Percentiles rank a stretch among this genome's conserved stretches.
These are phyloP conservation scores for Sarcophaga variegata DNA, from an alignment of 2,888 invertebrate species.

Conservation along the genomic window DNA sequence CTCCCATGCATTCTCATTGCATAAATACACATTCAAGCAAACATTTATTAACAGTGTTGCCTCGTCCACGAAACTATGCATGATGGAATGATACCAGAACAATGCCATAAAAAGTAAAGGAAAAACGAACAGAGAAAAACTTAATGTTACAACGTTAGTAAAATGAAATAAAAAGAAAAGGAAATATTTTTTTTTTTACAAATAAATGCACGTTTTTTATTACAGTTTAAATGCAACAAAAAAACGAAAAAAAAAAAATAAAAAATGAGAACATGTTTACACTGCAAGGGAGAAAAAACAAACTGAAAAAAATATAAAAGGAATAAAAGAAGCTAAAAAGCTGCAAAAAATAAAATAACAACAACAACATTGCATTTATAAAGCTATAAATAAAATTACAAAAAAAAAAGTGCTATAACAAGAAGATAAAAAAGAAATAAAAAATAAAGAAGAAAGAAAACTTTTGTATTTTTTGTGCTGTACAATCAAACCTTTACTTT, in stretches of 20 bases:
- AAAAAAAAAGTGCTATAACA: conserved; percentile 1
- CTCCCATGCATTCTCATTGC: too few species aligned
- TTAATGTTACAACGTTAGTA: conserved; percentile 39
- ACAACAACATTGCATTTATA: conserved; percentile 2
- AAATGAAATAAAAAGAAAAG: conserved; percentile 34
- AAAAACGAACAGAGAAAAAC: background rate
- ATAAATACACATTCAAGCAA: too few species aligned
- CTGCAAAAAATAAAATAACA: conserved; percentile 9
- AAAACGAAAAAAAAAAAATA: conserved; percentile 4
- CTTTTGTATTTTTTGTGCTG: background rate
- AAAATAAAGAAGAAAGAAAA: background rate
- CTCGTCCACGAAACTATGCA: conserved; percentile 48
- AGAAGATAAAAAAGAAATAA: background rate
- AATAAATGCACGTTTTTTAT: conserved; percentile 57
- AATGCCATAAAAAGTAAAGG: background rate
- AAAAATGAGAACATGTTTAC: background rate
- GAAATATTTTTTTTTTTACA: background rate
- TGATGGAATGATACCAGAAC: conserved; percentile 30
- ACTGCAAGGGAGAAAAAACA: conserved; percentile 50
- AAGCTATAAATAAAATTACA: conserved; percentile 20
- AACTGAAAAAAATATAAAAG: background rate
- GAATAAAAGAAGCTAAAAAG: conserved; percentile 38
- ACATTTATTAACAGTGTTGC: too few species aligned
- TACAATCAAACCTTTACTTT: background rate
- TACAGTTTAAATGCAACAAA: conserved; percentile 20